A percentile compares a stretch with the other conserved stretches of the same genome.
phyloP scores from a whole-genome alignment of 2,888 invertebrate species.

The Morpho helenor region DNA sequence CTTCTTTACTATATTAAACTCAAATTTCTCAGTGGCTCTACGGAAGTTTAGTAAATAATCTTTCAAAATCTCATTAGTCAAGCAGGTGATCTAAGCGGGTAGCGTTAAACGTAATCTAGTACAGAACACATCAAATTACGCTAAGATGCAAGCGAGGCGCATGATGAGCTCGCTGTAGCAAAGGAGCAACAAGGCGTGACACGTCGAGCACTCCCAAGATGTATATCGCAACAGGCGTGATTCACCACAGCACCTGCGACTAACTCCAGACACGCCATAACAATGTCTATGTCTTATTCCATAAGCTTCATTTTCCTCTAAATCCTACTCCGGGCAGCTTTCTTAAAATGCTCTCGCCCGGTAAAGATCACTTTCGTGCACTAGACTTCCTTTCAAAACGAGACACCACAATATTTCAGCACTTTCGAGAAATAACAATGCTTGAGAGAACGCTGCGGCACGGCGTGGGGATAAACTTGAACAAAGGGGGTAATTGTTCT shows the following conservation, averaged over 20 bases:
- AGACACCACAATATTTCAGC: slow-evolving; percentile 66
- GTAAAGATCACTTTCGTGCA: slow-evolving; percentile 56
- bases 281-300: slow-evolving; percentile 26
- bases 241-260: slow-evolving; percentile 69
- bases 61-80: slow-evolving; percentile 5
- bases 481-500: slow-evolving; percentile 57
- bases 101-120: slow-evolving; percentile 13
- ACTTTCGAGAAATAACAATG: slow-evolving; percentile 73
- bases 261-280: slow-evolving; percentile 30
- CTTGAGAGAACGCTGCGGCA: slow-evolving; percentile 53
- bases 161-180: slow-evolving; percentile 36
- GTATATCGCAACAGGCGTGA: slow-evolving; percentile 65
- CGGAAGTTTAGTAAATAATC: neutral
- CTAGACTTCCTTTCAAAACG: slow-evolving; percentile 45
- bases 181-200: slow-evolving; percentile 55
- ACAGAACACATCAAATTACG: slow-evolving; percentile 25
- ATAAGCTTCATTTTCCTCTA: slow-evolving; percentile 37
- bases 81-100: slow-evolving; percentile 8
- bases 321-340: slow-evolving; percentile 48
- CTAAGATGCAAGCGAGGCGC: slow-evolving; percentile 29
- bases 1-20: neutral
- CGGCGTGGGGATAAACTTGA: slow-evolving; percentile 46
- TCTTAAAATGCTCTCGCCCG: slow-evolving; percentile 42
- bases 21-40: neutral
- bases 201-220: slow-evolving; percentile 56